Evolutionary conservation across 2,888 invertebrate species (phyloP).

Genomic region (Deroplatys truncata): DNA sequence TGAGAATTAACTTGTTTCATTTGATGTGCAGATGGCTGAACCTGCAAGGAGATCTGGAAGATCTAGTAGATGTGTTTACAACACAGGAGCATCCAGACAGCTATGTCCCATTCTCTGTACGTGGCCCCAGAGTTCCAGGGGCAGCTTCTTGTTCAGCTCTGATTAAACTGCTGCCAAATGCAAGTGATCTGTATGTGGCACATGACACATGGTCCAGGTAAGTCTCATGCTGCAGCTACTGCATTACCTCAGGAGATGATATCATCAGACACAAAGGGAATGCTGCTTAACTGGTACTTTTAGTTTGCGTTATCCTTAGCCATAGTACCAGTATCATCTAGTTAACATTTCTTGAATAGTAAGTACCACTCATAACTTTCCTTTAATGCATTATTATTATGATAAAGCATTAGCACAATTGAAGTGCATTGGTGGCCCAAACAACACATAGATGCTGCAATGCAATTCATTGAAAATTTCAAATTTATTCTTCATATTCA

Average conservation of each 20-base stretch:
- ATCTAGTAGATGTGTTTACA: slow-evolving; percentile 49
- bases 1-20: background rate
- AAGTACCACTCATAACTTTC: too few species aligned
- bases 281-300: too few species aligned
- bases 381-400: too few species aligned
- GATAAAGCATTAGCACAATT: too few species aligned
- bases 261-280: background rate
- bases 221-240: background rate
- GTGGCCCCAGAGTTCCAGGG: slow-evolving; percentile 40
- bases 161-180: slow-evolving; percentile 58
- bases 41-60: slow-evolving; percentile 60
- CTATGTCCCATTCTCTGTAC: background rate
- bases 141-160: slow-evolving; percentile 62
- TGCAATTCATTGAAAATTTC: too few species aligned
- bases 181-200: slow-evolving; percentile 55
- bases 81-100: slow-evolving; percentile 21
- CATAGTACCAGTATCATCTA: too few species aligned
- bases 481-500: too few species aligned
- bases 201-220: slow-evolving; percentile 64
- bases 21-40: slow-evolving; percentile 51
- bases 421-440: too few species aligned
- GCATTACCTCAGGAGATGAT: background rate
- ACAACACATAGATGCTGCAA: too few species aligned
- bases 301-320: too few species aligned
- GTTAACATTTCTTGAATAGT: too few species aligned